A percentile compares a stretch with the other conserved stretches of the same genome.
Evolutionary conservation across 92 coral and sea anemone species (phyloP).

Genomic region (Zoanthus sociatus): DNA sequence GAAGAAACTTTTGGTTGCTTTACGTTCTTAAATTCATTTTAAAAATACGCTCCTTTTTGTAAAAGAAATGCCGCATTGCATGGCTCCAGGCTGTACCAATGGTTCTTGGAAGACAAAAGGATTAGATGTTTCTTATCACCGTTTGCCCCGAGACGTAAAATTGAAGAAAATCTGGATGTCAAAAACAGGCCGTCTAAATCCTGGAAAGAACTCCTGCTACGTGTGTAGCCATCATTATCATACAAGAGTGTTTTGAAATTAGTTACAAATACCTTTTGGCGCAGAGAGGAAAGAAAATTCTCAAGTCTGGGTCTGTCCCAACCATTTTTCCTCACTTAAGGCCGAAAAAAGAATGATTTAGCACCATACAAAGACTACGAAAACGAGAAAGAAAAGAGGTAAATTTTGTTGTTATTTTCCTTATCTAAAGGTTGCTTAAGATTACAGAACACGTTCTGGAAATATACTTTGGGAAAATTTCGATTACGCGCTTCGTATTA

Average conservation of each 20-base stretch:
- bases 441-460: too few species aligned
- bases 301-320: slow-evolving; percentile 51
- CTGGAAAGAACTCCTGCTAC: slow-evolving; percentile 52
- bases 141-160: slow-evolving; percentile 56
- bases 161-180: slow-evolving; percentile 50
- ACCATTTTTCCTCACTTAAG: slow-evolving; percentile 46
- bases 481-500: too few species aligned
- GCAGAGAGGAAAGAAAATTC: slow-evolving; percentile 42
- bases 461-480: too few species aligned
- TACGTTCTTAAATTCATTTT: not conserved
- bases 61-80: slow-evolving; percentile 57
- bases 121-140: slow-evolving; percentile 44
- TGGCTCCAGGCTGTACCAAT: slow-evolving; percentile 58
- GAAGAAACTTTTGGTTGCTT: not conserved
- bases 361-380: not conserved
- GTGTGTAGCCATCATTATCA: slow-evolving; percentile 60
- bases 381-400: not conserved
- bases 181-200: slow-evolving; percentile 51
- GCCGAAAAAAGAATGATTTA: not conserved
- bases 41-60: not conserved
- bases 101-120: slow-evolving; percentile 60
- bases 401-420: not conserved
- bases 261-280: slow-evolving; percentile 25
- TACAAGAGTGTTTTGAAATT: slow-evolving; percentile 37
- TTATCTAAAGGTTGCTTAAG: too few species aligned